Conservation (phyloP, 2,888 invertebrate species). For the Scotopteryx bipunctaria region DNA sequence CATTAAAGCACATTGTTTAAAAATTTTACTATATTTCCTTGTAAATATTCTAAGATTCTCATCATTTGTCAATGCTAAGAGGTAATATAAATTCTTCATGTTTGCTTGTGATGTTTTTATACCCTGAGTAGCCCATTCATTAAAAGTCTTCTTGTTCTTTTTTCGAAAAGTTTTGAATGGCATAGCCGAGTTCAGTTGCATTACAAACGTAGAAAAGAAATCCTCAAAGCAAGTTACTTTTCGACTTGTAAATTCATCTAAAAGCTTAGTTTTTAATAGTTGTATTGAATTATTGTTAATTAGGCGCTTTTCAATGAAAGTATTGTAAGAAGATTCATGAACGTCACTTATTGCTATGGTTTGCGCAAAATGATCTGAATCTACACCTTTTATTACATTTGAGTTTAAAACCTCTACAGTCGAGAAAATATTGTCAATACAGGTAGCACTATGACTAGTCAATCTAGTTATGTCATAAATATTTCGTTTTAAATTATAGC, state of each 20-base stretch:
- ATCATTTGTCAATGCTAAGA: not conserved
- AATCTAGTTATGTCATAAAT: slow-evolving; percentile 3
- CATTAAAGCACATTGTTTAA: not conserved
- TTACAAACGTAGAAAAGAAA: not conserved
- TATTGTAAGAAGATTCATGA: not conserved
- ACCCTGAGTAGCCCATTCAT: not conserved
- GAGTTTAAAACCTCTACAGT: not conserved
- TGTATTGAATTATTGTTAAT: not conserved
- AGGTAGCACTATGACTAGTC: not conserved
- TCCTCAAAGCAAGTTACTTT: not conserved
- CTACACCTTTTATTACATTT: not conserved
- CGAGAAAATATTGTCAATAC: slow-evolving; percentile 6
- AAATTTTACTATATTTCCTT: not conserved
- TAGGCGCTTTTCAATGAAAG: not conserved
- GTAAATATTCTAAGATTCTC: not conserved
- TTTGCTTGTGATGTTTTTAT: not conserved
- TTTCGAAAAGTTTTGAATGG: not conserved
- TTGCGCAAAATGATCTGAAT: slow-evolving; percentile 4
- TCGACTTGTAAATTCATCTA: not conserved
- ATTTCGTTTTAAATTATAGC: not conserved
- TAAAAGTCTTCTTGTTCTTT: not conserved
- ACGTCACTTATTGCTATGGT: not conserved
- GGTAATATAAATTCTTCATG: not conserved
- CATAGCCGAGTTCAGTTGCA: not conserved
- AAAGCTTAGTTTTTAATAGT: not conserved